Percentiles rank a stretch among this genome's conserved stretches.
These are phyloP conservation scores for Montipora foliosa DNA, from an alignment of 64 coral and sea anemone species.

Conservation along the genomic window DNA sequence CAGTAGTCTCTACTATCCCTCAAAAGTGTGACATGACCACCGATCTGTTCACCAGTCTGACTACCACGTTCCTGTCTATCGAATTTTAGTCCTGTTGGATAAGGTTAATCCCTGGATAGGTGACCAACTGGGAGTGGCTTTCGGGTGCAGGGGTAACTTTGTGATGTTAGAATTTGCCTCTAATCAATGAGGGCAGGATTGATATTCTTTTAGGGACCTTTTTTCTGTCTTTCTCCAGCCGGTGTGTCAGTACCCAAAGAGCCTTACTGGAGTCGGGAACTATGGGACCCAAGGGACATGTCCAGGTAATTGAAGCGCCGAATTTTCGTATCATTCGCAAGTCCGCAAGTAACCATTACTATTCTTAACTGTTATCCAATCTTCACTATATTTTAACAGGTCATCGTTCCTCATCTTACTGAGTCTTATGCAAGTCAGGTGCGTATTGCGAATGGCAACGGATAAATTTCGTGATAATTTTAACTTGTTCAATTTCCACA, in stretches of 20 bases:
- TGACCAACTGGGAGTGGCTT: too few species aligned
- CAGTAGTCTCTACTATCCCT: neutral
- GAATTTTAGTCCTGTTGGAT: too few species aligned
- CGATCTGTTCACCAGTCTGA: too few species aligned
- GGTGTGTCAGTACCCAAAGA: constrained; percentile 89
- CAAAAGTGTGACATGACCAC: neutral
- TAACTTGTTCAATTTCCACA: too few species aligned
- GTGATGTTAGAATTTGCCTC: too few species aligned
- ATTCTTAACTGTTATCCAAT: neutral
- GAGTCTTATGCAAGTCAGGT: constrained; percentile 99
- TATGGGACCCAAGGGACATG: constrained; percentile 97
- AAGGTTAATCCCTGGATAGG: too few species aligned
- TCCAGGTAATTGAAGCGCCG: constrained; percentile 66
- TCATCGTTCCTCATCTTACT: constrained; percentile 93
- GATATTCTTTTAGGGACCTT: neutral
- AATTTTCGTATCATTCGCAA: neutral
- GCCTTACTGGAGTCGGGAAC: constrained; percentile 94
- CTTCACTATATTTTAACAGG: constrained; percentile 34
- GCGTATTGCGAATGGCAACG: neutral
- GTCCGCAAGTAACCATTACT: too few species aligned
- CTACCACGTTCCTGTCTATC: too few species aligned
- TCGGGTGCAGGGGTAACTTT: too few species aligned
- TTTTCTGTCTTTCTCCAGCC: constrained; percentile 49
- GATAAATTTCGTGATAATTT: too few species aligned
- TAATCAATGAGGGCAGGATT: too few species aligned